Percentiles rank a stretch among this genome's conserved stretches.
Evolutionary conservation across 2,797 vertebrate species (phyloP).

Genomic region (Potorous gilbertii): DNA sequence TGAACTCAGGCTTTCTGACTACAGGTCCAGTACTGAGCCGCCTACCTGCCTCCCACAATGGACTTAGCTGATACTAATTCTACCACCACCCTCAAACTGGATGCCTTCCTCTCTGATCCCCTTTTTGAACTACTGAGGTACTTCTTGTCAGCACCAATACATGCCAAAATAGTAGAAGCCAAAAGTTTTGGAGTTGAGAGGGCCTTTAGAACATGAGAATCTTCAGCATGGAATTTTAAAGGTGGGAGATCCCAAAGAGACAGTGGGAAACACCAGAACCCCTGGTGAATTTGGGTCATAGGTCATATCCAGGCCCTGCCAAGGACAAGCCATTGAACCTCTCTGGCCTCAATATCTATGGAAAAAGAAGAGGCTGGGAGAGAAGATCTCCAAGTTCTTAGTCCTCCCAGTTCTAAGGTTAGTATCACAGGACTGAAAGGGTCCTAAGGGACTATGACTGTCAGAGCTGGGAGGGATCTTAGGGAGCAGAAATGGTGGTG

Average conservation of each 20-base stretch:
- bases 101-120: neutral
- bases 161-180: neutral
- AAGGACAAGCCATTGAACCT: neutral
- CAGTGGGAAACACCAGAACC: neutral
- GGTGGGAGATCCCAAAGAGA: neutral
- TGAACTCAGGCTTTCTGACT: neutral
- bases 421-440: neutral
- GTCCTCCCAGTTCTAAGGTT: neutral
- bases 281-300: neutral
- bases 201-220: neutral
- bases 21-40: too few species aligned
- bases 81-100: neutral
- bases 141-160: neutral
- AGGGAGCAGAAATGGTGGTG: neutral
- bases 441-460: too few species aligned
- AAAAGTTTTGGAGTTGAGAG: neutral
- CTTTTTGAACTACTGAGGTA: neutral
- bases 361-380: neutral
- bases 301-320: neutral
- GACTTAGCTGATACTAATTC: neutral
- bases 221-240: neutral
- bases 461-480: neutral
- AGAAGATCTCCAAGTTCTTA: neutral
- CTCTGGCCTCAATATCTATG: slow-evolving; percentile 7
- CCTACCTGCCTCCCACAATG: neutral